Evolutionary conservation across 2,797 vertebrate genomes (phyloP), one percentile per base, ranked within the genome.

Genomic region (Sebastes matsubarae): DNA sequence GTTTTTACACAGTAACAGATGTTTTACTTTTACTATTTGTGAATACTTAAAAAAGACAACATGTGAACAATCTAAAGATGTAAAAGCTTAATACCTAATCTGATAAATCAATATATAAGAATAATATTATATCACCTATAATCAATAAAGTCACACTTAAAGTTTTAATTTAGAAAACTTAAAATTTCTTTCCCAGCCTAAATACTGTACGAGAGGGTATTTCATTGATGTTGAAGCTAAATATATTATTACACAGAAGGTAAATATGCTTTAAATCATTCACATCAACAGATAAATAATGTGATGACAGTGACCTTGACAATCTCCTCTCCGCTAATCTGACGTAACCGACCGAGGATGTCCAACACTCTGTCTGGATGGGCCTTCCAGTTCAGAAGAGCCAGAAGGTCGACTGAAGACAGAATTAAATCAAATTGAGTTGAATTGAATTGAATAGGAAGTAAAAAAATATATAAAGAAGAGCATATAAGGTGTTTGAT

Each of bases 331-430:
- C 99, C 99, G 5, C 95, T 99, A 92, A 99, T 98, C 14, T 99
- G 98, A 14, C 98, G 97, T 64, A 99, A 92, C 71, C 97, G 96
- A 54, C 98, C 98, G 12, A 99, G 95, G 91, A 99, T 98, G 90
- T 99, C 99, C 96, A 99, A 95, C 80, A 99, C 97, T 50, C 98
- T 95, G 84, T 99, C 99, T 4, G 99, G 97, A 83, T 99, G 98
- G 73, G 97, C 97, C 86, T 99, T 99, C 99, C 99, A 99, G 83
- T 99, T 99, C 91, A 99, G 95, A n/a, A 99, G 95, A 81, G 99
- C 98, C 78, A 99, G 95, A 36, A 99, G 96, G 86, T 99, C 99
- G 92, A 99, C 99, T 99, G 90, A 67, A 91, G 82, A 72, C 29
- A 82, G n/a, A 72, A 66, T 5, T 2, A 34, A 64, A 67, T 22